These are phyloP conservation scores for Epinephelus lanceolatus DNA, from an alignment of 2,113 vertebrate genomes.

Conservation along the genomic window DNA sequence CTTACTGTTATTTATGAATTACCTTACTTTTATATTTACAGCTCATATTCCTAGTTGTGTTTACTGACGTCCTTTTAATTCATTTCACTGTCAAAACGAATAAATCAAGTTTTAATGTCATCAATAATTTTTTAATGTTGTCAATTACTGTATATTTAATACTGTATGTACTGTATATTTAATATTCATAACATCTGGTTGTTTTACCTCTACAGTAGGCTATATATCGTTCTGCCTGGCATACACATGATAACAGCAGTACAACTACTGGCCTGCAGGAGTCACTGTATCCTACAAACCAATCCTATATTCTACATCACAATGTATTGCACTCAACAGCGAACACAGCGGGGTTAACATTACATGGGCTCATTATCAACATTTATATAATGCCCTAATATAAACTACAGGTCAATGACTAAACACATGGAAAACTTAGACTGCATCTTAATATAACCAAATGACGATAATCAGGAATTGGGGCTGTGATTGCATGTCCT, in stretches of 20 bases:
- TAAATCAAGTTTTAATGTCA: neutral
- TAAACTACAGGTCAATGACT: conserved; percentile 25
- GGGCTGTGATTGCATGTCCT: neutral
- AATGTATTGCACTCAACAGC: neutral
- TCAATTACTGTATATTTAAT: neutral
- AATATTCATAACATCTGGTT: neutral
- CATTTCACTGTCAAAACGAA: neutral
- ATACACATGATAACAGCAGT: neutral
- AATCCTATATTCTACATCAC: neutral
- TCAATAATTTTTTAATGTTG: neutral
- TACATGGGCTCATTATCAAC: conserved; percentile 24
- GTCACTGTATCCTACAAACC: conserved; percentile 62
- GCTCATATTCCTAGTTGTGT: no score
- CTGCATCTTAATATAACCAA: conserved; percentile 17
- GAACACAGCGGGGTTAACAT: conserved; percentile 29
- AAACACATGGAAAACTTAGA: conserved; percentile 24
- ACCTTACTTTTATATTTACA: neutral
- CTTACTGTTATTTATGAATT: neutral
- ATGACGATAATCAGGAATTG: conserved; percentile 23
- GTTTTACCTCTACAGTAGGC: neutral
- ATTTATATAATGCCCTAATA: neutral
- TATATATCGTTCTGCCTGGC: neutral
- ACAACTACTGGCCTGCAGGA: conserved; percentile 44
- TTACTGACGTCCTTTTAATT: no score
- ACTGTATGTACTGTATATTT: neutral